Conservation (phyloP, 1,140 invertebrate species). For the Drosophila santomea region DNA sequence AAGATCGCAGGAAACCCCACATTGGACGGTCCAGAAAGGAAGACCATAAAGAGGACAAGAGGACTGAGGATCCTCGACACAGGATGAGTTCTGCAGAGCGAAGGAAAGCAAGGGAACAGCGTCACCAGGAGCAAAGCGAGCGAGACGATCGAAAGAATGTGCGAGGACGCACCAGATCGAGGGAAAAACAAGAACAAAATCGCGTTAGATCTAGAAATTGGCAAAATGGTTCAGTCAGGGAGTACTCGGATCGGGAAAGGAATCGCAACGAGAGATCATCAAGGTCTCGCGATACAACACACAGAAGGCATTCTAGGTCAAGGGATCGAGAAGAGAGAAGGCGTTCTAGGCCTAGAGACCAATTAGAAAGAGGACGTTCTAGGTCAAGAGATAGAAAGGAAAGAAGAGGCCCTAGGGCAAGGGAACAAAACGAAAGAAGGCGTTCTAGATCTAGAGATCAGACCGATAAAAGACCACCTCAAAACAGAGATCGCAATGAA, state of each 20-base stretch:
- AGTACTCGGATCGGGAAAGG: slow-evolving; percentile 15
- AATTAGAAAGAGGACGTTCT: slow-evolving; percentile 4
- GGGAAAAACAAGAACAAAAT: slow-evolving; percentile 10
- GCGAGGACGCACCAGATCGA: slow-evolving; percentile 28
- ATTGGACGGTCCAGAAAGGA: slow-evolving; percentile 9
- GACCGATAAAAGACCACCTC: slow-evolving; percentile 1
- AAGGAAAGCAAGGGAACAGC: slow-evolving; percentile 54
- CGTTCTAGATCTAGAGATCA: slow-evolving; percentile 26
- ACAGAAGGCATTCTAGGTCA: slow-evolving; percentile 15
- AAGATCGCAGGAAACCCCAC: slow-evolving; percentile 17
- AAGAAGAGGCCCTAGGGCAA: slow-evolving; percentile 13
- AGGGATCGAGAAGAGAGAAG: neutral
- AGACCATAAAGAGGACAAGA: neutral
- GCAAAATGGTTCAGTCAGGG: neutral
- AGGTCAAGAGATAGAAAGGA: slow-evolving; percentile 28
- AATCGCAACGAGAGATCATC: slow-evolving; percentile 23
- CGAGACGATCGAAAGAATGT: slow-evolving; percentile 18
- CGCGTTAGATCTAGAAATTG: slow-evolving; percentile 38
- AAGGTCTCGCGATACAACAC: neutral
- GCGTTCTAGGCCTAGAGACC: slow-evolving; percentile 16
- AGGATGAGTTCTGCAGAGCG: slow-evolving; percentile 50
- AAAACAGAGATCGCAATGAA: slow-evolving; percentile 6
- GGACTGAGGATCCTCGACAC: slow-evolving; percentile 28
- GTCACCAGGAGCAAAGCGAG: slow-evolving; percentile 52
- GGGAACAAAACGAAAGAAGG: slow-evolving; percentile 3